Evolutionary conservation across 2,888 invertebrate genomes (phyloP).

Genomic region (Epistrophella euchroma): DNA sequence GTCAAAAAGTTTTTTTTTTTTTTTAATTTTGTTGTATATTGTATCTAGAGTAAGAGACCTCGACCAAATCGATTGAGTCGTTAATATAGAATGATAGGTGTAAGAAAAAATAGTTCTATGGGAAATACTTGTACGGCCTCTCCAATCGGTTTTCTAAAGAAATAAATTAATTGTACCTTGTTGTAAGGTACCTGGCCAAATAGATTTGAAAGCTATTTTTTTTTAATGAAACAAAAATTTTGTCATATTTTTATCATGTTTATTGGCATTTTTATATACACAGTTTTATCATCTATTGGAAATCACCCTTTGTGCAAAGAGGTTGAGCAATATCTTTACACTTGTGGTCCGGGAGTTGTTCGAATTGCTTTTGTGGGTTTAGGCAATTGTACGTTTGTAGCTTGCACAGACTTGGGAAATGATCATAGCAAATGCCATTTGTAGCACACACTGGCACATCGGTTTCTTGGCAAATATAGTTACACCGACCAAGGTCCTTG

Average conservation of each 20-base stretch:
- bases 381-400: conserved; percentile 77
- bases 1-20: too few species aligned
- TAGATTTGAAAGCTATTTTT: too few species aligned
- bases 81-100: too few species aligned
- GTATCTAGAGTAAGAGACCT: too few species aligned
- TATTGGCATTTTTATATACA: background rate
- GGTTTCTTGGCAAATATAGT: conserved; percentile 52
- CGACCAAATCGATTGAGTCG: too few species aligned
- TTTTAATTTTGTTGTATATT: too few species aligned
- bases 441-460: conserved; percentile 79
- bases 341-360: conserved; percentile 75
- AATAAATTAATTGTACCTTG: too few species aligned
- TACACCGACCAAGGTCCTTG: conserved; percentile 38
- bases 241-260: background rate
- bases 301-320: conserved; percentile 2
- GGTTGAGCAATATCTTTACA: conserved; percentile 74
- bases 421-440: conserved; percentile 80
- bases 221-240: too few species aligned
- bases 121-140: too few species aligned
- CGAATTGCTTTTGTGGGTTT: background rate
- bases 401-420: conserved; percentile 81
- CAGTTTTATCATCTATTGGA: background rate
- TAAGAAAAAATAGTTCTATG: too few species aligned
- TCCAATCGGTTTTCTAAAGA: too few species aligned
- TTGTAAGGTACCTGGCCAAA: too few species aligned